Base-by-base conservation (phyloP, 2,797 vertebrate species). In the Xyrichtys novacula region DNA sequence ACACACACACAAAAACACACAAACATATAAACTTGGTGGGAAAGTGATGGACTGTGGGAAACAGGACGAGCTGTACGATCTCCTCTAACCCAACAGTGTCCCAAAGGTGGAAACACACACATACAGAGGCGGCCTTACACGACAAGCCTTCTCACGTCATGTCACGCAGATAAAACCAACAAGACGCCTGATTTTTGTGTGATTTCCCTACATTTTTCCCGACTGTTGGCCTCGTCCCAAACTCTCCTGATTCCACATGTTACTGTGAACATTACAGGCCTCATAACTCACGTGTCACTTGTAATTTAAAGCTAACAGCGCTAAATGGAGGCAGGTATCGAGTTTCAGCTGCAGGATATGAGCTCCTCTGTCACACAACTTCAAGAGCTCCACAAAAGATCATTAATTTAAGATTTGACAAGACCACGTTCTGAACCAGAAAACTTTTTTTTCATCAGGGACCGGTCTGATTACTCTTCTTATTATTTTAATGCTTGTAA, bases 21-120 rank as follows among this genome's bases (percentile, higher is more conserved):
- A n/a, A 39, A 49, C 36, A 31, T 19, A 34, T 25, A n/a, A n/a
- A 39, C 49, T 23, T 25, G 65, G 26, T 82, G 81, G 74, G 75
- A 78, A 80, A 54, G 56, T 76, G 67, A 25, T 1, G 59, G 68
- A 61, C 74, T 86, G 86, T 90, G 88, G 86, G 85, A 88, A 88
- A 74, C 32, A 57, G 48, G 60, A 80, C 10, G 7, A 70, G 53
- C 62, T 36, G 74, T 62, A 63, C n/a, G 40, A 76, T 78, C 80
- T 46, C 46, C 48, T 44, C 25, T 72, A 53, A 31, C 44, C 77
- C 36, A 5, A 7, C n/a, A 19, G 43, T 14, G 36, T 81, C 84
- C 80, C 78, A 0, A 25, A 73, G 82, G 78, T 73, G 19, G 32
- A 20, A n/a, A 14, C 22, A 7, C 60, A 61, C 65, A 61, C 59